phyloP scores from a whole-genome alignment of 2,888 invertebrate genomes.

The Plagiodera versicolora region DNA sequence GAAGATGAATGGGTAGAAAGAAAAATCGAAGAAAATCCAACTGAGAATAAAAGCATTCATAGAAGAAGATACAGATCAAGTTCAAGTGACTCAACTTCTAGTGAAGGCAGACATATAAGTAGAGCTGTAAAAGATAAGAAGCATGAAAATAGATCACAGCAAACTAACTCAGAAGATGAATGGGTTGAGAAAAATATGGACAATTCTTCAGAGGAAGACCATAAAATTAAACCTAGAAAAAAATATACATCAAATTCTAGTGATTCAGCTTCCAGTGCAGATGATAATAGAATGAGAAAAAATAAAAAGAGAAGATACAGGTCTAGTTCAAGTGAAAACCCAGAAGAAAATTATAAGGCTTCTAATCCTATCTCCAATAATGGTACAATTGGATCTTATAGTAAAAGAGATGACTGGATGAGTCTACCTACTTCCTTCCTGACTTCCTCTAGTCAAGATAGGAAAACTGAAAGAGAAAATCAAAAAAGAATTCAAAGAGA shows the following conservation, averaged over 20 bases:
- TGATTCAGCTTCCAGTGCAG: constrained; percentile 4
- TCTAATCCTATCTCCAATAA: neutral
- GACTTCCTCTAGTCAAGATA: constrained; percentile 53
- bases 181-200: constrained; percentile 62
- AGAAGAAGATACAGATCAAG: constrained; percentile 13
- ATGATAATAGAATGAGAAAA: neutral
- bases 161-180: constrained; percentile 55
- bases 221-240: constrained; percentile 10
- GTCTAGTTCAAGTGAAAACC: neutral
- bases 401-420: constrained; percentile 75
- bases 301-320: neutral
- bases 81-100: constrained; percentile 14
- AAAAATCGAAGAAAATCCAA: constrained; percentile 22
- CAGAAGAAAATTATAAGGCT: neutral
- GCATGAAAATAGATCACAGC: neutral
- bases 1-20: constrained; percentile 67
- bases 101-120: neutral
- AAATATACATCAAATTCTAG: constrained; percentile 18
- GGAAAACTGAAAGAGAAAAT: constrained; percentile 55
- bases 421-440: constrained; percentile 59
- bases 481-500: constrained; percentile 60
- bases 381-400: neutral
- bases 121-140: neutral
- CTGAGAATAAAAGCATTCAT: constrained; percentile 11
- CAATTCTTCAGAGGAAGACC: constrained; percentile 24